A percentile compares a stretch with the other conserved stretches of the same genome.
Evolutionary conservation across 2,888 invertebrate genomes (phyloP).

Genomic region (Scaptomyza tumidula): DNA sequence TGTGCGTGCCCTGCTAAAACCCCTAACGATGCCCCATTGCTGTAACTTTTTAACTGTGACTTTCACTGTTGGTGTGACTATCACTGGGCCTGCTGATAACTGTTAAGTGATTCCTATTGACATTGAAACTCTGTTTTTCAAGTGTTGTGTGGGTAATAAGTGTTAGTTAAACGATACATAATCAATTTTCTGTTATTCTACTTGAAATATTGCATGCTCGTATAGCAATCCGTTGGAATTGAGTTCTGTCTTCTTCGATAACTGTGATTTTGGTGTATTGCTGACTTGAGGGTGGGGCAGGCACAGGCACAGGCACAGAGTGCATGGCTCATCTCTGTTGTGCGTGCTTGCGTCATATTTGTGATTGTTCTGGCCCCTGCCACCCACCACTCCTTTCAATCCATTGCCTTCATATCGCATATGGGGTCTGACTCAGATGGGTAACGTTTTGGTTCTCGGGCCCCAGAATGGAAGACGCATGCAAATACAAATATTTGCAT

Average conservation of each 20-base stretch:
- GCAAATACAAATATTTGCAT: constrained; percentile 78
- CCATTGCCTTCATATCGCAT: background rate
- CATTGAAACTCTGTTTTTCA: too few relatives aligned
- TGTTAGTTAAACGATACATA: too few relatives aligned
- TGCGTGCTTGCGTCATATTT: constrained; percentile 48
- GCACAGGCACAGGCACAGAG: background rate
- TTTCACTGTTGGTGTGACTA: background rate
- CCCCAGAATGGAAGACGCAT: constrained; percentile 65
- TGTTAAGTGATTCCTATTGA: background rate
- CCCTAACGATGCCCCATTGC: background rate
- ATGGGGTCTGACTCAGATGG: constrained; percentile 31
- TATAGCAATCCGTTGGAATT: background rate
- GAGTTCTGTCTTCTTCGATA: background rate
- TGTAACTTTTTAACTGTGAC: background rate
- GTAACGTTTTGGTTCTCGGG: constrained; percentile 24
- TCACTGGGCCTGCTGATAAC: background rate
- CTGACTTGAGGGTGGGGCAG: background rate
- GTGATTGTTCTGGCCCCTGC: constrained; percentile 22
- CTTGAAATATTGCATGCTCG: background rate
- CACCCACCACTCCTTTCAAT: background rate
- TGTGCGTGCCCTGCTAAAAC: background rate
- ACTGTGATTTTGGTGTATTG: background rate
- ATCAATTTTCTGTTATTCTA: background rate
- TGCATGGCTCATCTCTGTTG: constrained; percentile 11
- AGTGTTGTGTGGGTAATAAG: too few relatives aligned